A percentile compares a stretch with the other conserved stretches of the same genome.
These are phyloP conservation scores for Bursaphelenchus okinawaensis DNA, from an alignment of 2,888 invertebrate genomes.

Conservation along the genomic window DNA sequence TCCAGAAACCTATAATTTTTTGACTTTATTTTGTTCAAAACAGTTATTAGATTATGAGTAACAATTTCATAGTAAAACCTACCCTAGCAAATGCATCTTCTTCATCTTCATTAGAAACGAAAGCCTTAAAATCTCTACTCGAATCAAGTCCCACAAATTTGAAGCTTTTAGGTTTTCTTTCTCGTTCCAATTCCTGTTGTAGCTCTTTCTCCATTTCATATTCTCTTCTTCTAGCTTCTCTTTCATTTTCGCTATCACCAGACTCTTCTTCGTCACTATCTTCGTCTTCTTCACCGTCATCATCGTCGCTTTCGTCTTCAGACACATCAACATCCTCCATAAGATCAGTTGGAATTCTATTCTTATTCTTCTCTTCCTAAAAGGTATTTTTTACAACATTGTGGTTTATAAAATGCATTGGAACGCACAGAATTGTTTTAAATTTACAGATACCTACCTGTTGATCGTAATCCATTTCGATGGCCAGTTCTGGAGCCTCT, in stretches of 20 bases:
- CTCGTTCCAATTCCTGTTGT: too few species aligned
- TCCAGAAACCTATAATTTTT: conserved; percentile 19
- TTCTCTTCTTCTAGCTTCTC: conserved; percentile 12
- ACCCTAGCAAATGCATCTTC: conserved; percentile 10
- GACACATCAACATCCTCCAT: neutral
- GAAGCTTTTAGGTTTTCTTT: conserved; percentile 24
- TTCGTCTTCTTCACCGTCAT: conserved; percentile 27
- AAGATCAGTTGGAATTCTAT: conserved; percentile 1
- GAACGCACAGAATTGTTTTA: too few species aligned
- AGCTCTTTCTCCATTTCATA: conserved; percentile 2
- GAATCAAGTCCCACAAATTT: conserved; percentile 29
- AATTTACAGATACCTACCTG: too few species aligned
- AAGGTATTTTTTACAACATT: conserved; percentile 28
- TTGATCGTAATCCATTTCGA: neutral
- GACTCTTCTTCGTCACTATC: conserved; percentile 23
- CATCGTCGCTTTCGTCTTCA: conserved; percentile 19
- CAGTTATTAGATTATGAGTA: conserved; percentile 1
- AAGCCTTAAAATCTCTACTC: conserved; percentile 22
- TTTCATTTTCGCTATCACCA: conserved; percentile 1
- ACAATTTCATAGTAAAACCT: neutral
- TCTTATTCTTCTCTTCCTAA: conserved; percentile 16
- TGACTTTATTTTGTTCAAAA: too few species aligned
- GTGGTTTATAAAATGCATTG: too few species aligned
- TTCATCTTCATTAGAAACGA: conserved; percentile 13
- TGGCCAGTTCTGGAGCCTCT: neutral